Base-by-base conservation (phyloP, 2,113 vertebrate genomes). In the Lepus timidus region DNA sequence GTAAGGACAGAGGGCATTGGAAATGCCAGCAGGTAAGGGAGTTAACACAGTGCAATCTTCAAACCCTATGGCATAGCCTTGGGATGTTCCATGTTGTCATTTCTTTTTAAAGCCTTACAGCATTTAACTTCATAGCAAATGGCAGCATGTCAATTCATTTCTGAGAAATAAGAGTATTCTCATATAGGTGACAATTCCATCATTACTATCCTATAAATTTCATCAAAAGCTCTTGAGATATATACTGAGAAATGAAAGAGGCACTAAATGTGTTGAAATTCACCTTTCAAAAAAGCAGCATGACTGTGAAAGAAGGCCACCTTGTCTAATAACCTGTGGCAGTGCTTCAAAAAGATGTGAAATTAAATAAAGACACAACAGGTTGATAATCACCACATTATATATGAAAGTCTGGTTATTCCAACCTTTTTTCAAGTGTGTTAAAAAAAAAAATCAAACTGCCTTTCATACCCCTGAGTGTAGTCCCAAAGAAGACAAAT, bases 391-490 rank as follows among this genome's bases (percentile, higher is more conserved):
- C 97, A 98, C 98, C 98, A 98, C 96, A 96, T 98, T 96, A 96
- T 96, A 97, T 93, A 78, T 52, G 96, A 97, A 97, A 98, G 96
- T 98, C 97, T 98, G 98, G 98, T 98, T 98, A 98, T 97, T 97
- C 97, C 98, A 99, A 98, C 98, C 98, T 98, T 98, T 95, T 85
- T 99, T 98, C 98, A 98, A 98, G 98, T 98, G 98, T 98, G 98
- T 98, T 96, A 98, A 98, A 85, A 91, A 88, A 88, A 31, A 96
- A 95, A 95, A 96, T 93, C 95, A 98, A 98, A 98, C 98, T 98
- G 98, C 98, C 98, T 98, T 96, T 98, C 98, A 97, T 98, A 98
- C 98, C 99, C 99, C 98, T 99, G 99, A 99, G 98, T 98, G 98
- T 98, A 98, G 98, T 98, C 98, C 98, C 98, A 97, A 99, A 98